phyloP scores from a whole-genome alignment of 1,140 invertebrate species.

The Cotesia typhae region DNA sequence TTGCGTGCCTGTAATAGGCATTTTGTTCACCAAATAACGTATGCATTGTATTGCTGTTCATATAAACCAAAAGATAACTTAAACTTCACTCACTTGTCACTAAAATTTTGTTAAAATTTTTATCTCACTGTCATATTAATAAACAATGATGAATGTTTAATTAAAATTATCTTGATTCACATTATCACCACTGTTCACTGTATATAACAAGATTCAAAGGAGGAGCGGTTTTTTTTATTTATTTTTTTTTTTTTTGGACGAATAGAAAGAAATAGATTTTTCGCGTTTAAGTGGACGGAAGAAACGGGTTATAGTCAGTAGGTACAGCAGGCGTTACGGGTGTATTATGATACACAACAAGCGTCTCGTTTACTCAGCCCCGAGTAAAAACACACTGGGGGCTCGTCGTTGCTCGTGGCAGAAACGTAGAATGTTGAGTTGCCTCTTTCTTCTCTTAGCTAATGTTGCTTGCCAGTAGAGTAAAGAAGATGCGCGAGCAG shows the following conservation, averaged over 20 bases:
- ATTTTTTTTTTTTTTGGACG: not conserved
- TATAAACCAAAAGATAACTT: not conserved
- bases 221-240: not conserved
- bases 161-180: too few relatives aligned
- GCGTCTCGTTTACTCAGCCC: constrained; percentile 63
- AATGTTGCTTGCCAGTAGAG: not conserved
- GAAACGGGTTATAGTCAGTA: constrained; percentile 10
- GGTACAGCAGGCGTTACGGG: constrained; percentile 22
- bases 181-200: too few relatives aligned
- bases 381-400: constrained; percentile 66
- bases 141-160: too few relatives aligned
- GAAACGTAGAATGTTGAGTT: constrained; percentile 37
- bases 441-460: constrained; percentile 28
- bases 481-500: constrained; percentile 13
- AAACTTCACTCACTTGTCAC: not conserved
- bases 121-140: too few relatives aligned
- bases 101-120: too few relatives aligned
- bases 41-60: constrained; percentile 73
- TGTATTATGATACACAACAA: constrained; percentile 66
- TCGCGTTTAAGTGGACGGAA: not conserved
- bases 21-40: constrained; percentile 88
- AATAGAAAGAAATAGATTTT: constrained; percentile 5
- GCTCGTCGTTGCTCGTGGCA: constrained; percentile 50
- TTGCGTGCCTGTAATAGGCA: constrained; percentile 71
- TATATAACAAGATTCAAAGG: too few relatives aligned